Conservation (phyloP, 2,797 vertebrate genomes). For the Molossus alvarezi region DNA sequence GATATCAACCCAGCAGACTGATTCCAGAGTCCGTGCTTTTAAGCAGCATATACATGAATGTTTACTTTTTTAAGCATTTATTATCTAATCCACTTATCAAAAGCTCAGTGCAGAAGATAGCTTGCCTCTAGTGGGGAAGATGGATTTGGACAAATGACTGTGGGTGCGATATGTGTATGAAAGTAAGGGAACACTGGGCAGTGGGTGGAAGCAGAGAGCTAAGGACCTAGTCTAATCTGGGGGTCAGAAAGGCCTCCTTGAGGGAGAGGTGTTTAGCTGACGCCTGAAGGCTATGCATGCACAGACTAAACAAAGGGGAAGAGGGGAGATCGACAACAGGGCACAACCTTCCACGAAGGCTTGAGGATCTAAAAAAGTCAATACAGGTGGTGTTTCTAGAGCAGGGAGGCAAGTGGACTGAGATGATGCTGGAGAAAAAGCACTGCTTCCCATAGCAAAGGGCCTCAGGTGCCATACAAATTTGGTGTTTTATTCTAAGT, state of each 20-base stretch:
- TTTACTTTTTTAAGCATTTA: slow-evolving; percentile 43
- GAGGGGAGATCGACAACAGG: neutral
- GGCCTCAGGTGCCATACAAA: neutral
- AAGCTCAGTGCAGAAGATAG: neutral
- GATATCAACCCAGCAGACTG: neutral
- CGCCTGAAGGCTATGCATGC: neutral
- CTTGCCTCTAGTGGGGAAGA: neutral
- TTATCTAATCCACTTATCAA: slow-evolving; percentile 27
- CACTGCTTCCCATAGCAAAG: neutral
- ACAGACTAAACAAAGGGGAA: neutral
- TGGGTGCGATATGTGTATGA: neutral
- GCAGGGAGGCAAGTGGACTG: neutral
- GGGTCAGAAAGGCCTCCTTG: neutral
- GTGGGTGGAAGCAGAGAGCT: neutral
- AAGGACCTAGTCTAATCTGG: neutral
- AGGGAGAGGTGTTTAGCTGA: neutral
- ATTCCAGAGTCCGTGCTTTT: slow-evolving; percentile 21
- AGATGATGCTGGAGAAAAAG: neutral
- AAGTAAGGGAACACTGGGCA: neutral
- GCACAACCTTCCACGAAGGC: neutral
- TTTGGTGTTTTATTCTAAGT: neutral
- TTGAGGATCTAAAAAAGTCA: neutral
- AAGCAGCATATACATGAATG: neutral
- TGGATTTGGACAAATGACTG: neutral
- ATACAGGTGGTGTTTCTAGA: neutral